Percentiles rank a stretch among this genome's conserved stretches.
phyloP scores from a whole-genome alignment of 2,113 vertebrate genomes.

The human (Homo sapiens) region GRCh38 chr18:29450501-29451000 shows the following conservation, averaged over 20 bases:
- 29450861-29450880: constrained; percentile 60
- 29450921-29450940: constrained; percentile 19
- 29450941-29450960: constrained; percentile 38
- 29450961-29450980: not conserved
- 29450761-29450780: constrained; percentile 10
- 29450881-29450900: constrained; percentile 46
- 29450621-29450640: not conserved
- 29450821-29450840: constrained; percentile 72
- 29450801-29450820: constrained; percentile 46
- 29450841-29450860: constrained; percentile 52
- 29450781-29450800: constrained; percentile 49
- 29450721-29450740: constrained; percentile 24
- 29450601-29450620: not conserved
- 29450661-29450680: not conserved
- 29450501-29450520: not conserved
- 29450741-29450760: constrained; percentile 16
- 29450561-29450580: not conserved
- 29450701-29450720: not conserved
- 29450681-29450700: not conserved
- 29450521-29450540: not conserved
- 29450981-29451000: not conserved
- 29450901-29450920: constrained; percentile 40
- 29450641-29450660: not conserved
- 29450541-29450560: not conserved
- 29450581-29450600: not conserved